Evolutionary conservation across 2,113 vertebrate species (phyloP).

Genomic region (Deroptyus accipitrinus): DNA sequence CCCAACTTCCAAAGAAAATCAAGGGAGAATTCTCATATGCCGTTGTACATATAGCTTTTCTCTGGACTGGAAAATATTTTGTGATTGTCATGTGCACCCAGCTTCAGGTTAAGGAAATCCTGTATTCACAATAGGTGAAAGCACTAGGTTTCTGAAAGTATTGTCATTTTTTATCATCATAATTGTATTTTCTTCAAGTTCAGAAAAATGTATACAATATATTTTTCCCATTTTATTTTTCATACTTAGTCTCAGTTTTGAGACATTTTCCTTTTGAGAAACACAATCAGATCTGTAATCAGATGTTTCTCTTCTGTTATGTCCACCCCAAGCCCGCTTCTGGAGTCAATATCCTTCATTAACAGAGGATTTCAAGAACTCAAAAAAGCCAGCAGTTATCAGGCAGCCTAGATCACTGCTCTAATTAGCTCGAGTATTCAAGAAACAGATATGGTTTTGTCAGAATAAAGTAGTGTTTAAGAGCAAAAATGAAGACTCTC

Average conservation of each 20-base stretch:
- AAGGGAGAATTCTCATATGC: background rate
- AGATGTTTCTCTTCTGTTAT: background rate
- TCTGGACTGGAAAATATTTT: background rate
- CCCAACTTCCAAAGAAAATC: background rate
- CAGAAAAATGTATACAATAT: background rate
- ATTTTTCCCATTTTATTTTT: background rate
- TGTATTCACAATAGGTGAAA: background rate
- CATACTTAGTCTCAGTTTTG: background rate
- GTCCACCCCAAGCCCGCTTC: background rate
- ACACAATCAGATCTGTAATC: background rate
- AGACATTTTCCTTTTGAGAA: background rate
- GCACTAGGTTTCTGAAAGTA: background rate
- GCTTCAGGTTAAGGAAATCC: background rate
- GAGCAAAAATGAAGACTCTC: background rate
- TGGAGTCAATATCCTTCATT: background rate
- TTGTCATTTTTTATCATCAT: background rate
- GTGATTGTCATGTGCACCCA: background rate
- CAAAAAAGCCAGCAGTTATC: background rate
- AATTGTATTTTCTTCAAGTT: background rate
- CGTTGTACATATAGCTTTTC: background rate
- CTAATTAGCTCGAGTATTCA: background rate
- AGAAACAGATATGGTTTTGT: background rate
- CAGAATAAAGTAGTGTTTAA: background rate
- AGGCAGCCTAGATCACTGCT: background rate
- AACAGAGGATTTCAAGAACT: background rate